Conservation (phyloP, 2,113 vertebrate species). For the Bubo bubo region DNA sequence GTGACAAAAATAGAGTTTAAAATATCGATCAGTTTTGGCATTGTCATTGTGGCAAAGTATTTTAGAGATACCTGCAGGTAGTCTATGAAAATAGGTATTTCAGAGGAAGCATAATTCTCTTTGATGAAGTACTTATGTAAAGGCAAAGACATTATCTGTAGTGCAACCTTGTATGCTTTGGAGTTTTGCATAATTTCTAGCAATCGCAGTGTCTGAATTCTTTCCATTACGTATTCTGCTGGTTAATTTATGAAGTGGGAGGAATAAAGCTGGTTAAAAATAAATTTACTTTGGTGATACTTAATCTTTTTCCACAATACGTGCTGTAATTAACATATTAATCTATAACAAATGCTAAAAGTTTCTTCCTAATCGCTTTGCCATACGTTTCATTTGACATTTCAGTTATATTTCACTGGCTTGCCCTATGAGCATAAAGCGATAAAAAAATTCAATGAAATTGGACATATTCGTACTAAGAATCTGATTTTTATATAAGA, state of each 20-base stretch:
- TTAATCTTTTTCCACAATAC: slow-evolving; percentile 63
- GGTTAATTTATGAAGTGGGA: slow-evolving; percentile 69
- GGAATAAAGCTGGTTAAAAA: slow-evolving; percentile 68
- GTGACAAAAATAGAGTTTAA: background rate
- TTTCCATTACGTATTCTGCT: slow-evolving; percentile 27
- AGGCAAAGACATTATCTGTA: slow-evolving; percentile 44
- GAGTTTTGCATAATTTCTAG: slow-evolving; percentile 63
- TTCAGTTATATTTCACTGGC: slow-evolving; percentile 46
- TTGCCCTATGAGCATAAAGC: background rate
- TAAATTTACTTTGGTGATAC: slow-evolving; percentile 68
- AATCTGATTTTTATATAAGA: slow-evolving; percentile 21
- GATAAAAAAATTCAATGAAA: slow-evolving; percentile 26
- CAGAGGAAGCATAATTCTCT: background rate
- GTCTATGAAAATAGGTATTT: background rate
- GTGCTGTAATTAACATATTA: slow-evolving; percentile 70
- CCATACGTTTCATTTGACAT: slow-evolving; percentile 52
- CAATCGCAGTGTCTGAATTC: slow-evolving; percentile 5
- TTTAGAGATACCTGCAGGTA: background rate
- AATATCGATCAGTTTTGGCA: background rate
- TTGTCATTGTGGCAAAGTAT: background rate
- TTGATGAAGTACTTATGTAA: slow-evolving; percentile 50
- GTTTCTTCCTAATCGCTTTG: slow-evolving; percentile 57
- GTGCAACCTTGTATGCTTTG: background rate
- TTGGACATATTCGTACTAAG: background rate
- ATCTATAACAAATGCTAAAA: slow-evolving; percentile 66